Evolutionary conservation across 2,797 vertebrate species (phyloP).

Genomic region (Aplochiton taeniatus): DNA sequence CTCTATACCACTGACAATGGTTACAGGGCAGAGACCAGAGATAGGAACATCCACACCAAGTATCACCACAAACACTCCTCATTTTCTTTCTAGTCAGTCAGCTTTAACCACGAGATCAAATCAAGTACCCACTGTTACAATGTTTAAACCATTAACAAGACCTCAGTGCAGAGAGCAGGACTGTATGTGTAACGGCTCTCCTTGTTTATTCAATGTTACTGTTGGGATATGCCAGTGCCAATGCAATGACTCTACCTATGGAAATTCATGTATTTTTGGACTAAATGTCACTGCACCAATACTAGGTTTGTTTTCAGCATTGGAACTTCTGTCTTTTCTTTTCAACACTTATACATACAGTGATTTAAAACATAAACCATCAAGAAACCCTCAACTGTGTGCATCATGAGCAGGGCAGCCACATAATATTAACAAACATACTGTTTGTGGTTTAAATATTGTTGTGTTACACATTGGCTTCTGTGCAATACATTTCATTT

Average conservation of each 20-base stretch:
- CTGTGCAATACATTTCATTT: not conserved
- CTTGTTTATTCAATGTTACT: conserved; percentile 40
- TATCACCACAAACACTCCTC: not conserved
- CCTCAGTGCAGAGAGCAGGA: conserved; percentile 32
- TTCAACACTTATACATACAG: too few relatives aligned
- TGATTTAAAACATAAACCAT: too few relatives aligned
- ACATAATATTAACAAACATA: too few relatives aligned
- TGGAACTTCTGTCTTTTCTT: too few relatives aligned
- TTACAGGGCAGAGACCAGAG: not conserved
- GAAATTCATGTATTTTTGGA: conserved; percentile 44
- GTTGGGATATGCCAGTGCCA: conserved; percentile 42
- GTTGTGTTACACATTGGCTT: not conserved
- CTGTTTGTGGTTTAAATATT: not conserved
- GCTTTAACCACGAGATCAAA: not conserved
- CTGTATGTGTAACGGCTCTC: conserved; percentile 39
- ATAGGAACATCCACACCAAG: not conserved
- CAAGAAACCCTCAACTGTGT: too few relatives aligned
- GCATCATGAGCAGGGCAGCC: too few relatives aligned
- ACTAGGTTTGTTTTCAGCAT: conserved; percentile 50
- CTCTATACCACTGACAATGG: not conserved
- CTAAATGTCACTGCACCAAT: conserved; percentile 1
- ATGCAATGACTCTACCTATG: conserved; percentile 39
- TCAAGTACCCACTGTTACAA: not conserved
- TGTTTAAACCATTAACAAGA: conserved; percentile 13
- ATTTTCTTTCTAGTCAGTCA: not conserved